A percentile compares a stretch with the other conserved stretches of the same genome.
Evolutionary conservation across 2,113 vertebrate species (phyloP).

Genomic region (Calidris pygmaea): DNA sequence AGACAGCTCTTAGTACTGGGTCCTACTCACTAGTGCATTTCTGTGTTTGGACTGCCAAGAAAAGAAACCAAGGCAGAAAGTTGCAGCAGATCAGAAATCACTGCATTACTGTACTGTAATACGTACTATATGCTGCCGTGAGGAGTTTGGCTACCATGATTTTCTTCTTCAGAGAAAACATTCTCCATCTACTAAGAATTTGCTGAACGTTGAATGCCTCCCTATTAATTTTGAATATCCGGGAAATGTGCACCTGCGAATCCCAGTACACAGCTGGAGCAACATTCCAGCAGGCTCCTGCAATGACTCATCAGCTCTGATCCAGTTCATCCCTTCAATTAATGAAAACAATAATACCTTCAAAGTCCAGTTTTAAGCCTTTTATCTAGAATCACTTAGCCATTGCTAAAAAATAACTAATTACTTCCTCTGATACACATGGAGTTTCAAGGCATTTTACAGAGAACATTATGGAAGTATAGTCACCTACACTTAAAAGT

Average conservation of each 20-base stretch:
- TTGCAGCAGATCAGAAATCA: neutral
- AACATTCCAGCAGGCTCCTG: constrained; percentile 25
- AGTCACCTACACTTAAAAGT: neutral
- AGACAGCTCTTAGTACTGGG: neutral
- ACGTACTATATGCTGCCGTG: neutral
- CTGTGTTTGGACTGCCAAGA: neutral
- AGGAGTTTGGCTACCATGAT: neutral
- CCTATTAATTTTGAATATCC: neutral
- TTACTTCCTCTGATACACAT: neutral
- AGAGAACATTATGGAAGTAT: neutral
- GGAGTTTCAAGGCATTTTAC: neutral
- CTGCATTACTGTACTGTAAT: neutral
- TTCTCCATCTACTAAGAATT: constrained; percentile 9
- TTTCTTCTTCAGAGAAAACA: neutral
- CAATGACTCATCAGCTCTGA: constrained; percentile 33
- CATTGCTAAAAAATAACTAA: neutral
- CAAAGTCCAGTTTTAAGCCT: constrained; percentile 16
- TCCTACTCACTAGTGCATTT: neutral
- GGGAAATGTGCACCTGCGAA: neutral
- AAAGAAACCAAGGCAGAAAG: neutral
- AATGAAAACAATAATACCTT: neutral
- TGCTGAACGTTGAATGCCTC: neutral
- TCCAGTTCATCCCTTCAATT: neutral
- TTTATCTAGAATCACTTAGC: neutral
- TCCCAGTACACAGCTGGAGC: neutral